These are phyloP conservation scores for Schlechtendalia chinensis DNA, from an alignment of 1,140 invertebrate genomes.

Conservation along the genomic window DNA sequence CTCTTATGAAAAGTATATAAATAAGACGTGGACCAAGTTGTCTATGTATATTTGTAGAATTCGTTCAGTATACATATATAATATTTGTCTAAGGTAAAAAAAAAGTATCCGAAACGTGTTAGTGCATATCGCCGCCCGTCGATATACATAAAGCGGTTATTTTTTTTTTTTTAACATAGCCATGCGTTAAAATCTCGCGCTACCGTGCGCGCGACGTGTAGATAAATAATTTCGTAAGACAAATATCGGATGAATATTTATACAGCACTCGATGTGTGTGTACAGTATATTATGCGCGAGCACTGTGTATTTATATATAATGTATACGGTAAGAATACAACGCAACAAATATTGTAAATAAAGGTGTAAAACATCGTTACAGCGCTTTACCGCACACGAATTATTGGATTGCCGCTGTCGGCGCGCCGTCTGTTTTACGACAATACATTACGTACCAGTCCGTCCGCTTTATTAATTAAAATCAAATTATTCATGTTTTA, in stretches of 20 bases:
- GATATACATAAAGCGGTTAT: no score
- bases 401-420: neutral
- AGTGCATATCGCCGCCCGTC: no score
- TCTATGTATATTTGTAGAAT: no score
- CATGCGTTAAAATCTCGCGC: no score
- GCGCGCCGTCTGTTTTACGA: neutral
- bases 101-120: no score
- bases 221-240: neutral
- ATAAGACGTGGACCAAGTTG: no score
- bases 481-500: conserved; percentile 4
- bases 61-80: no score
- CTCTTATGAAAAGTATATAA: no score
- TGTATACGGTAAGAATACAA: neutral
- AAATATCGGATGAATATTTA: conserved; percentile 8
- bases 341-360: conserved; percentile 1
- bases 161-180: no score
- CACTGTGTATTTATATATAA: no score
- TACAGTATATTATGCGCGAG: neutral
- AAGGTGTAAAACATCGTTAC: conserved; percentile 2
- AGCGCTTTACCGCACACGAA: neutral
- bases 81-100: no score
- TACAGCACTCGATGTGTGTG: neutral
- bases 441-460: neutral
- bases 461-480: conserved; percentile 11
- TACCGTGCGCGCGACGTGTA: no score